phyloP scores from a whole-genome alignment of 1,140 invertebrate species.

The Subanguina moxae region DNA sequence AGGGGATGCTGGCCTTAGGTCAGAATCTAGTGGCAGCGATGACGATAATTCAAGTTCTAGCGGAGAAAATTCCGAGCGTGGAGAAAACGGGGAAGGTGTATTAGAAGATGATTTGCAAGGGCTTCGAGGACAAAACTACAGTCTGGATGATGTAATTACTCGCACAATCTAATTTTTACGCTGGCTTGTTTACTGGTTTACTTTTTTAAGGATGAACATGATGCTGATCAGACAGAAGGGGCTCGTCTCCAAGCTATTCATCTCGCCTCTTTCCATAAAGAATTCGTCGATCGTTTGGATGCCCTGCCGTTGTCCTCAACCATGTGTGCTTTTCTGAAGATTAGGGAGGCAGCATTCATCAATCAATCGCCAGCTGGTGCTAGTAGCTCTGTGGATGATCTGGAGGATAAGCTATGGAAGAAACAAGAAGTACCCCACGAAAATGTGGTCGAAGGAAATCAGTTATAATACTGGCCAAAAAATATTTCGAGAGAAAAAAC shows the following conservation, averaged over 20 bases:
- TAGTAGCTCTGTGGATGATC: not conserved
- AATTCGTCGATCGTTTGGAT: slow-evolving; percentile 12
- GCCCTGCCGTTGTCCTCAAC: slow-evolving; percentile 12
- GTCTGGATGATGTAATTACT: too few species aligned
- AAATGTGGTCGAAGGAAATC: too few species aligned
- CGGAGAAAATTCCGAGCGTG: too few species aligned
- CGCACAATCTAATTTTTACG: too few species aligned
- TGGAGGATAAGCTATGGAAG: not conserved
- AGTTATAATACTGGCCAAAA: too few species aligned
- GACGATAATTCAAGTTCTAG: too few species aligned
- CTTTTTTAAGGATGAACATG: not conserved
- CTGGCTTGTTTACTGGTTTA: not conserved
- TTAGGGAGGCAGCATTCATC: not conserved
- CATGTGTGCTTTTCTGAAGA: slow-evolving; percentile 21
- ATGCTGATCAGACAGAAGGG: not conserved
- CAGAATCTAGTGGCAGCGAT: too few species aligned
- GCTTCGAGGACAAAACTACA: too few species aligned
- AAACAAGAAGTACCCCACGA: not conserved
- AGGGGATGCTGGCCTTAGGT: too few species aligned
- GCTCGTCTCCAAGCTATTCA: not conserved
- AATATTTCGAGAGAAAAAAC: too few species aligned
- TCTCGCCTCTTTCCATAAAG: slow-evolving; percentile 8
- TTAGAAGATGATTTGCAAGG: too few species aligned
- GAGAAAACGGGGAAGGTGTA: too few species aligned
- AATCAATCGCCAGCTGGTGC: slow-evolving; percentile 1